phyloP scores from a whole-genome alignment of 1,140 invertebrate species.

The Alviniconcha marisindica region DNA sequence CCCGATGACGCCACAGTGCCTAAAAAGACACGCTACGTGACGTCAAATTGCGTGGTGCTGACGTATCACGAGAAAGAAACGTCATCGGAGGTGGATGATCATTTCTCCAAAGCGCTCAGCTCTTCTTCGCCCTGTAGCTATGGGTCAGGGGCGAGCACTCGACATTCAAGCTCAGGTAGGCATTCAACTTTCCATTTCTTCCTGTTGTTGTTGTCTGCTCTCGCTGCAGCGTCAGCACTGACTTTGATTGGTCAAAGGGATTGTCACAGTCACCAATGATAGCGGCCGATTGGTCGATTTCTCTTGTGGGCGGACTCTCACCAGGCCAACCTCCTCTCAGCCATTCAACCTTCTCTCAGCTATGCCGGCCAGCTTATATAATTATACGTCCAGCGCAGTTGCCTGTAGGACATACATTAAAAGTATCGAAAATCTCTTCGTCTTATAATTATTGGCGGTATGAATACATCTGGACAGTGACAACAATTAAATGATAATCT shows the following conservation, averaged over 20 bases:
- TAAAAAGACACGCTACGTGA: constrained; percentile 89
- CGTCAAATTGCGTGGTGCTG: constrained; percentile 95
- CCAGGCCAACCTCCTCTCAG: background rate
- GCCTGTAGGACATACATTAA: too few species aligned
- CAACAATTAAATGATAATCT: too few species aligned
- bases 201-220: background rate
- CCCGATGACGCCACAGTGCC: constrained; percentile 59
- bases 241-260: too few species aligned
- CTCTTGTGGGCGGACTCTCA: background rate
- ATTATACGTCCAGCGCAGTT: too few species aligned
- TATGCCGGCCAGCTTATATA: too few species aligned
- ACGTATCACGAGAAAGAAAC: constrained; percentile 95
- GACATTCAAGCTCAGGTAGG: background rate
- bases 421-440: too few species aligned
- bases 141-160: background rate
- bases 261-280: too few species aligned
- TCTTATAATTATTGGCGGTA: too few species aligned
- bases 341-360: background rate
- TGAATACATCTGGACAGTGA: too few species aligned
- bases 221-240: too few species aligned
- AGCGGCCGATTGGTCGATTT: too few species aligned
- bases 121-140: constrained; percentile 36
- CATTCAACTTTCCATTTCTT: background rate
- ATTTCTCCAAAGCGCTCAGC: constrained; percentile 91
- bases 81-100: constrained; percentile 93